Base-by-base conservation (phyloP, 2,888 invertebrate genomes). In the Orchesellides sinensis region DNA sequence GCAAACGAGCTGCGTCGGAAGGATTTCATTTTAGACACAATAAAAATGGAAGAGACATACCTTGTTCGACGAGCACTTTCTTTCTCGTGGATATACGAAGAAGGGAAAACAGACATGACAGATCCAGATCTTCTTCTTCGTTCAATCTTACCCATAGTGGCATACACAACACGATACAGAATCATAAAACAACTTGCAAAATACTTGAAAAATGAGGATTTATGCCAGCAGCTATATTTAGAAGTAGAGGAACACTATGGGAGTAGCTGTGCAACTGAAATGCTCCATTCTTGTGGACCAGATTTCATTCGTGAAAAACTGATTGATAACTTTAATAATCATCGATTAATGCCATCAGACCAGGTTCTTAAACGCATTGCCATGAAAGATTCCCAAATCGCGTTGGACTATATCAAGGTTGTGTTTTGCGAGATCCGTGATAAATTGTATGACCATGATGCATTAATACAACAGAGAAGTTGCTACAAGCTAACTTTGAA, bases 21-120 rank as follows among this genome's bases (percentile, higher is more conserved):
- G 14, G 52, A 80, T 27, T 14, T 32, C 17, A 75, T 83, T 8
- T 54, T 83, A 29, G 83, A 83, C n/a, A 56, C 69, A 0, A 70
- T 83, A 14, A 74, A 83, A 70, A 70, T 66, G 69, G 83, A 80
- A 47, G 83, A 83, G 45, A 75, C 56, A 27, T 69, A 63, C 45
- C 27, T 83, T 6, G 83, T 75, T 0, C 61, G 72, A 5, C 6
- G 79, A 68, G 79, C 83, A 1, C 61, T 83, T 5, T 40, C 74
- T 17, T 80, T 83, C 17, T 23, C 27, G 10, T 83, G 83, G 83
- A 74, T 83, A 19, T 83, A 32, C 32, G 61, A 80, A 14, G 80
- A 68, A 10, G 70, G 74, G 0, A 69, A 63, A 25, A 80, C 83
- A 12, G 74, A 54, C 12, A 29, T 83, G 61, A 80, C 80, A 70